Conservation (phyloP, 2,113 vertebrate genomes). For the Columba janthina region DNA sequence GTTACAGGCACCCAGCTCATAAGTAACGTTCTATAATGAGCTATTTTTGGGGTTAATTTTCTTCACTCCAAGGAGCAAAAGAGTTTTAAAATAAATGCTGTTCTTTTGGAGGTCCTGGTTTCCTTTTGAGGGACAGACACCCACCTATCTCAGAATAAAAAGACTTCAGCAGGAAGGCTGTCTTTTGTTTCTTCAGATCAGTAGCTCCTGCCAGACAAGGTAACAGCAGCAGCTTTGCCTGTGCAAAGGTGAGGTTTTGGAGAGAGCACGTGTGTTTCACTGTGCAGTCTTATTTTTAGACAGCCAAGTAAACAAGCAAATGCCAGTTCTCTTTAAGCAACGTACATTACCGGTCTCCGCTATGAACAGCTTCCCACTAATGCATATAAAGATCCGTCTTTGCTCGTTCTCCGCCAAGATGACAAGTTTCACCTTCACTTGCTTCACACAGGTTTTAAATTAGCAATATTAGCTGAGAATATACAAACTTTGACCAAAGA, state of each 20-base stretch:
- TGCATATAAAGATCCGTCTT: not conserved
- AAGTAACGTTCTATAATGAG: not conserved
- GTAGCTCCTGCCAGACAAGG: not conserved
- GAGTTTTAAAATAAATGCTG: too few species aligned
- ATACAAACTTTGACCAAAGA: not conserved
- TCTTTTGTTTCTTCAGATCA: not conserved
- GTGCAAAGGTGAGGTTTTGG: not conserved
- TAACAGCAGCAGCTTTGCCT: not conserved
- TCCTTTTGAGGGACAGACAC: not conserved
- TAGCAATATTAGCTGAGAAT: not conserved
- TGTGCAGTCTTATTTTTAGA: conserved; percentile 21
- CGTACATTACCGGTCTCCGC: fast-evolving
- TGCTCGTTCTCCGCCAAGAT: not conserved
- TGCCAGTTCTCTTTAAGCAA: not conserved
- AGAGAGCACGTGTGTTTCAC: not conserved
- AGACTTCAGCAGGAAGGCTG: not conserved
- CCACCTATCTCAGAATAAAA: not conserved
- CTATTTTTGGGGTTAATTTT: not conserved
- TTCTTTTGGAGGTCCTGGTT: not conserved
- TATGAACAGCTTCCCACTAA: not conserved
- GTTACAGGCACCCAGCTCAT: not conserved
- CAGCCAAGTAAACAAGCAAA: not conserved
- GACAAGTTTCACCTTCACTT: not conserved
- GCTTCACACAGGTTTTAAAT: not conserved
- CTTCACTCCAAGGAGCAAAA: not conserved